phyloP scores from a whole-genome alignment of 1,140 invertebrate species.

The Rhynchophorus ferrugineus region DNA sequence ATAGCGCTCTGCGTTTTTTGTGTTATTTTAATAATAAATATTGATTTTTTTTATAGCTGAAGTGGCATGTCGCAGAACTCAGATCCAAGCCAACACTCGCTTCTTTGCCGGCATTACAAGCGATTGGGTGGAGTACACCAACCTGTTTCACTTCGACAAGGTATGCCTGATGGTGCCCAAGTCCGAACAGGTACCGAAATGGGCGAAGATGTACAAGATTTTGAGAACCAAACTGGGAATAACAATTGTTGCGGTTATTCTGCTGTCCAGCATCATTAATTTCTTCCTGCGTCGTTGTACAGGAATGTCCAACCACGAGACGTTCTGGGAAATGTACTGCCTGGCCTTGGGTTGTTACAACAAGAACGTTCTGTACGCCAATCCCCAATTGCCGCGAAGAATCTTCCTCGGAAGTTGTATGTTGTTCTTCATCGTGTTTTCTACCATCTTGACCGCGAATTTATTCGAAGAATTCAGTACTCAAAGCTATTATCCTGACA shows the following conservation, averaged over 20 bases:
- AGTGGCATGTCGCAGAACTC: no score
- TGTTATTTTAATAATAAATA: no score
- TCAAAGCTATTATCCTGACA: conserved; percentile 6
- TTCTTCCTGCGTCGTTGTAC: conserved; percentile 3
- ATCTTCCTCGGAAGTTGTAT: conserved; percentile 3
- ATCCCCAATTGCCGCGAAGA: conserved; percentile 1
- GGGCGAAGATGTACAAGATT: conserved; percentile 6
- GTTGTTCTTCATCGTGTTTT: conserved; percentile 7
- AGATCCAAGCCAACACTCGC: conserved; percentile 16
- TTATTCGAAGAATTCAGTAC: neutral
- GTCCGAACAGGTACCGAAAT: conserved; percentile 17
- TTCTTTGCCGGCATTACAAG: conserved; percentile 1
- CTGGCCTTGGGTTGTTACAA: conserved; percentile 1
- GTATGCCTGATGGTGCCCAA: conserved; percentile 17
- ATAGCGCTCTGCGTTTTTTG: no score
- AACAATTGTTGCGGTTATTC: neutral
- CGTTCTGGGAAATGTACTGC: neutral
- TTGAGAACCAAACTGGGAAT: conserved; percentile 2
- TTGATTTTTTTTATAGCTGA: no score
- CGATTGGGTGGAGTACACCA: conserved; percentile 8
- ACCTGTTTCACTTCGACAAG: conserved; percentile 10
- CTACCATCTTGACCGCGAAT: conserved; percentile 1
- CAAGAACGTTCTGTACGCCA: no score
- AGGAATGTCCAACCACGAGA: no score
- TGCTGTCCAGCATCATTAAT: conserved; percentile 8